Evolutionary conservation across 2,797 vertebrate genomes (phyloP).

Genomic region (Argyrosomus regius): DNA sequence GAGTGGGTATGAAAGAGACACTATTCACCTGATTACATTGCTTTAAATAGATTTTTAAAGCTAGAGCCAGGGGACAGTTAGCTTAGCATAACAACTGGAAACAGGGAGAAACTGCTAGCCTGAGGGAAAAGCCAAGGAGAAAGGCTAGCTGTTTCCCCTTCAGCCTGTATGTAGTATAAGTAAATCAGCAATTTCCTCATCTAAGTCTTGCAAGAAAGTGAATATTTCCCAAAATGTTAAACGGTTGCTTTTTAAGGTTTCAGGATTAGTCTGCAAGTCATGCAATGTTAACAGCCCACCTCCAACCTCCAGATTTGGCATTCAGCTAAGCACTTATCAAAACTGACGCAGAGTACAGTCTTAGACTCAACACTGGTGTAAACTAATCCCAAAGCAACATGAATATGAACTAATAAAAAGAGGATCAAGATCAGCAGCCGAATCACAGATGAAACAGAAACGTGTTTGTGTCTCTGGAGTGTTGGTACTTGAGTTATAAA

Average conservation of each 20-base stretch:
- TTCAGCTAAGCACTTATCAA: slow-evolving; percentile 21
- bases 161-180: too few relatives aligned
- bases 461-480: background rate
- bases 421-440: slow-evolving; percentile 11
- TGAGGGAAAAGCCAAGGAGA: too few relatives aligned
- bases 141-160: too few relatives aligned
- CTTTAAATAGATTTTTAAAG: too few relatives aligned
- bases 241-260: background rate
- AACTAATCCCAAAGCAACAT: slow-evolving; percentile 19
- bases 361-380: background rate
- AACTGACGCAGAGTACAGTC: slow-evolving; percentile 13
- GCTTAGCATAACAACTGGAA: background rate
- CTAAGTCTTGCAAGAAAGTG: background rate
- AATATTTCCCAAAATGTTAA: background rate
- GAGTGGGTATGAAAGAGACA: too few relatives aligned
- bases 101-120: background rate
- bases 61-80: background rate
- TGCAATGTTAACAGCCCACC: slow-evolving; percentile 17
- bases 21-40: too few relatives aligned
- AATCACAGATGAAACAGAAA: background rate
- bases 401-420: slow-evolving; percentile 19
- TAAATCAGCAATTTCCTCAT: background rate
- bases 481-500: slow-evolving; percentile 3
- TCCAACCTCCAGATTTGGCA: background rate
- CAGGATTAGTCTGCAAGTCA: slow-evolving; percentile 7